Evolutionary conservation across 2,888 invertebrate species (phyloP).

Genomic region (Nephrotoma appendiculata): DNA sequence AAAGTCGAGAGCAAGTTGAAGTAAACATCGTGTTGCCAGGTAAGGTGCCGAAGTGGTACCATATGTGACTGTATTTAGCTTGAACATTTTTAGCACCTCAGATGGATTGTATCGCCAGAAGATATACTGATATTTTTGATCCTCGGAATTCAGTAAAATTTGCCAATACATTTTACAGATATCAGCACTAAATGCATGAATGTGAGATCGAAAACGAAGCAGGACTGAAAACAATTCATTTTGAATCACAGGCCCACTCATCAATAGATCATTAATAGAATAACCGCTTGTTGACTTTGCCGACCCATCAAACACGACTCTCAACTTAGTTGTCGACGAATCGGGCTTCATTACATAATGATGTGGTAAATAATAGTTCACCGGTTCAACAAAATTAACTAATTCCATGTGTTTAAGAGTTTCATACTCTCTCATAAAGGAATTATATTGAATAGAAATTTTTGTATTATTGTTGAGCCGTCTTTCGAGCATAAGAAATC

Average conservation of each 20-base stretch:
- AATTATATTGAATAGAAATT: background rate
- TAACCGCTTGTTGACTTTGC: background rate
- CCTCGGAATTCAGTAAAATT: constrained; percentile 9
- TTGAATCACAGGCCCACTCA: background rate
- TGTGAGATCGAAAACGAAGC: background rate
- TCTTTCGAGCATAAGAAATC: background rate
- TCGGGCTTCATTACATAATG: too few relatives aligned
- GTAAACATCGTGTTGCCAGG: too few relatives aligned
- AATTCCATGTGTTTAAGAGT: background rate
- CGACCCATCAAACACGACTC: background rate
- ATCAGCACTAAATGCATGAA: background rate
- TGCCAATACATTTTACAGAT: background rate
- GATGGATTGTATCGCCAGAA: too few relatives aligned
- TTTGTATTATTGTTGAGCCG: background rate
- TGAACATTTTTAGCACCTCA: too few relatives aligned
- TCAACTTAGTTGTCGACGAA: background rate
- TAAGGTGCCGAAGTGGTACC: too few relatives aligned
- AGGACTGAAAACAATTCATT: background rate
- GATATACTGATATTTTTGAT: too few relatives aligned
- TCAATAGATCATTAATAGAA: background rate
- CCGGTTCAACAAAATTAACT: background rate
- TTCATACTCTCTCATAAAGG: background rate
- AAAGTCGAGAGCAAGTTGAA: too few relatives aligned
- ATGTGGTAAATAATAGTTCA: constrained; percentile 2
- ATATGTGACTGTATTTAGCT: too few relatives aligned